Evolutionary conservation across 2,113 vertebrate genomes (phyloP), one percentile per base, ranked within the genome.

Genomic region (Sapayoa aenigma): DNA sequence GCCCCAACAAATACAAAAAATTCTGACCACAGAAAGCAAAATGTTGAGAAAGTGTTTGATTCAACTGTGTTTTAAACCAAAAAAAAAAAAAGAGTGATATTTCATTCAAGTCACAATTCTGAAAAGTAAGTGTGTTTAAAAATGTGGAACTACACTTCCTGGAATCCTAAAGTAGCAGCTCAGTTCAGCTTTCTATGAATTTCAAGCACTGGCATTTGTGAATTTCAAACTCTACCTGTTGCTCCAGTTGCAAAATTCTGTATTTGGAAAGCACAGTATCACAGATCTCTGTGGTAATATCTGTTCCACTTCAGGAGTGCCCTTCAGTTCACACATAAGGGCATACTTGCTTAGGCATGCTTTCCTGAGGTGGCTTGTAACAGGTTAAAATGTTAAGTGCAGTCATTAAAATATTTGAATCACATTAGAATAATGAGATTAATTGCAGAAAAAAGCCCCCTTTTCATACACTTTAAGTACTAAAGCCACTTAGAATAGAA

Each of bases 361-460:
- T 71, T 65, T 71, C 28, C 30, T 58, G n/a, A 37, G 35, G 9
- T 25, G 24, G 11, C 33, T 11, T 37, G 22, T 69, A 71, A 39
- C 12, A 50, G 15, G 23, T 47, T 47, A n/a, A 71, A 59, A 41
- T 35, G 12, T 49, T 63, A 53, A 66, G 12, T 67, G 16, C 15
- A 72, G 25, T 60, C 17, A 83, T 59, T 53, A 47, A 75, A 62
- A 50, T 74, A 16, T 39, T 44, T 50, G 3, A 68, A 56, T 50
- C 68, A 56, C 10, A 31, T 49, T 50, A 89, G 21, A 39, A 52
- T 65, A 52, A 30, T 58, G 6, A 50, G 9, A 50, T 84, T 55
- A 37, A 39, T 7, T 62, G 27, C 18, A 1, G 30, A 44, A 67
- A 66, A 58, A 6, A 0, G 3, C 11, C 6, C 2, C 8, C 14